Conservation (phyloP, 2,113 vertebrate species). For the Sterrhoptilus dennistouni region DNA sequence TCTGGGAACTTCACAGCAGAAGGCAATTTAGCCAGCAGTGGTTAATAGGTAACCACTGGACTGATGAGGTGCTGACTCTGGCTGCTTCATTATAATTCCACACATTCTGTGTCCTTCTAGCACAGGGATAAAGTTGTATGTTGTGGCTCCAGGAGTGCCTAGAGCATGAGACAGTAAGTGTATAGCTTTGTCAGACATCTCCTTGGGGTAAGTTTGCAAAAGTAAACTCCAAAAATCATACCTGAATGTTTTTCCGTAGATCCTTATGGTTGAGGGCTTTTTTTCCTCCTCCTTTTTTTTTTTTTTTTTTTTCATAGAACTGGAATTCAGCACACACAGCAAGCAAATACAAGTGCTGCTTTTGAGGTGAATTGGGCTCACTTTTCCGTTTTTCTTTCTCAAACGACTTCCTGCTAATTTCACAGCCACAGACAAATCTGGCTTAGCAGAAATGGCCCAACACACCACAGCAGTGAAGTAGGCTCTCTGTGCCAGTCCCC, state of each 20-base stretch:
- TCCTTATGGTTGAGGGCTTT: neutral
- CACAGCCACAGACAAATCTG: neutral
- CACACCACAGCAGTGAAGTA: fast-evolving
- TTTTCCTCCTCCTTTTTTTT: no score
- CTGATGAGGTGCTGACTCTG: neutral
- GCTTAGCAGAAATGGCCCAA: neutral
- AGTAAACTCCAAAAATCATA: neutral
- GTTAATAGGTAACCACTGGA: neutral
- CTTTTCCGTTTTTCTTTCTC: neutral
- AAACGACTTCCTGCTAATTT: neutral
- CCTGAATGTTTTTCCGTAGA: neutral
- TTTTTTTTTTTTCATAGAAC: no score
- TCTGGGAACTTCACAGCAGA: neutral
- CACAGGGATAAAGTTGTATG: neutral
- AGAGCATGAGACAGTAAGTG: neutral
- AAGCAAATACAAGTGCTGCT: neutral
- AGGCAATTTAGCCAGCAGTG: neutral
- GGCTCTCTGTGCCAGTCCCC: neutral
- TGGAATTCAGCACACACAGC: neutral
- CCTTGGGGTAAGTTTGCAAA: neutral
- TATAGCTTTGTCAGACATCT: neutral
- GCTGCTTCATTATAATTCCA: neutral
- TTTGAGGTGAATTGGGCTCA: neutral
- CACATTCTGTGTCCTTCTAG: neutral
- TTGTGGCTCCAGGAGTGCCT: neutral